These are phyloP conservation scores for Acipenser oxyrinchus DNA, from an alignment of 2,797 vertebrate genomes.

Conservation along the genomic window DNA sequence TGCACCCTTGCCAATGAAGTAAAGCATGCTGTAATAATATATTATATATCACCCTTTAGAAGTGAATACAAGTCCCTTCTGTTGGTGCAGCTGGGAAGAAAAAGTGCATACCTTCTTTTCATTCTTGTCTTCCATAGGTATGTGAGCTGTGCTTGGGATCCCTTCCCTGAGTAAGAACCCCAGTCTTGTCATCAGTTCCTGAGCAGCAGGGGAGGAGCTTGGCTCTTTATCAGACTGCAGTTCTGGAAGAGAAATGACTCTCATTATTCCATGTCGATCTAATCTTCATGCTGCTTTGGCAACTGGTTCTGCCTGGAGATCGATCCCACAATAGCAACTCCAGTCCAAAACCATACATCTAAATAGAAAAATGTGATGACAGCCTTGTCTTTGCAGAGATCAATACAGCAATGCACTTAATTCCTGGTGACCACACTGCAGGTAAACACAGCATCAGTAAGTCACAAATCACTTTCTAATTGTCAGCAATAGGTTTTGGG, in stretches of 20 bases:
- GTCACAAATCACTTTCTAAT: background rate
- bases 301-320: background rate
- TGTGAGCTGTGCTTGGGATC: slow-evolving; percentile 81
- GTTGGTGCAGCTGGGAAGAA: slow-evolving; percentile 21
- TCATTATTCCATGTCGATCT: slow-evolving; percentile 3
- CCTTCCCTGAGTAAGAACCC: slow-evolving; percentile 97
- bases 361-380: slow-evolving; percentile 35
- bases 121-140: slow-evolving; percentile 88
- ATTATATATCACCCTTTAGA: no score
- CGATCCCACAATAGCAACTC: slow-evolving; percentile 3
- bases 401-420: background rate
- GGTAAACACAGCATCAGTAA: slow-evolving; percentile 18
- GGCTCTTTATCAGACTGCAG: slow-evolving; percentile 72
- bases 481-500: background rate
- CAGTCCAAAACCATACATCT: slow-evolving; percentile 26
- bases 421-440: slow-evolving; percentile 13
- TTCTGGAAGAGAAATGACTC: slow-evolving; percentile 52
- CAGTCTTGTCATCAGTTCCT: slow-evolving; percentile 96
- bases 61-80: no score
- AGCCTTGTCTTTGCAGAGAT: slow-evolving; percentile 16
- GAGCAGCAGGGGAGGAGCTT: slow-evolving; percentile 89
- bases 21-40: no score
- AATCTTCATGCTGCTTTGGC: slow-evolving; percentile 8
- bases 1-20: no score
- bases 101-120: slow-evolving; percentile 84